Conservation (phyloP, 2,888 invertebrate genomes). For the Erebia palarica region DNA sequence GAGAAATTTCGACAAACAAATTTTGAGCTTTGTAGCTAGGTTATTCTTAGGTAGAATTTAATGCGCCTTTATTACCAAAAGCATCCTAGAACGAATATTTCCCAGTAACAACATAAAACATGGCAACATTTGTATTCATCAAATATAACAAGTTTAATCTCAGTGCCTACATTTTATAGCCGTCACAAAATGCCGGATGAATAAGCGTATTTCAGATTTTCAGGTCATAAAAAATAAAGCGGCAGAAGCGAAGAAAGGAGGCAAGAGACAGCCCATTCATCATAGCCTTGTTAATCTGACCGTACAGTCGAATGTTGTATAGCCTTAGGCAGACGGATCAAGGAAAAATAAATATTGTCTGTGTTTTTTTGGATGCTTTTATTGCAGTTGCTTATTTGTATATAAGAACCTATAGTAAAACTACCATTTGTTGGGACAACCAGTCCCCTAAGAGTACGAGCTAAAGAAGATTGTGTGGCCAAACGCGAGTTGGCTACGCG, state of each 20-base stretch:
- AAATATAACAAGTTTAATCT: constrained; percentile 25
- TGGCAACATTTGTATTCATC: constrained; percentile 16
- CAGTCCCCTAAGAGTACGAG: too few relatives aligned
- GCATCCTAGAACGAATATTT: constrained; percentile 4
- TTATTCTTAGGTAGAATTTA: not conserved
- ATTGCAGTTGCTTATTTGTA: not conserved
- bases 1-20: too few relatives aligned
- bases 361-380: not conserved
- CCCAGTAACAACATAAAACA: not conserved
- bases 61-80: not conserved
- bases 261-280: constrained; percentile 22
- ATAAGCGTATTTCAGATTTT: constrained; percentile 28
- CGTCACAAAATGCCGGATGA: constrained; percentile 25
- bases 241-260: constrained; percentile 25
- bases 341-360: constrained; percentile 1
- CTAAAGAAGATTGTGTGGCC: too few relatives aligned
- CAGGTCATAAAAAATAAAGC: constrained; percentile 29
- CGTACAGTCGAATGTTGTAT: constrained; percentile 23
- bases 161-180: constrained; percentile 24
- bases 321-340: constrained; percentile 7
- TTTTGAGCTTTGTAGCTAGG: not conserved
- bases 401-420: not conserved
- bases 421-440: too few relatives aligned
- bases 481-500: too few relatives aligned
- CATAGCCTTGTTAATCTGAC: constrained; percentile 24